Conservation (phyloP, 2,113 vertebrate genomes). For the Syngnathus floridae region DNA sequence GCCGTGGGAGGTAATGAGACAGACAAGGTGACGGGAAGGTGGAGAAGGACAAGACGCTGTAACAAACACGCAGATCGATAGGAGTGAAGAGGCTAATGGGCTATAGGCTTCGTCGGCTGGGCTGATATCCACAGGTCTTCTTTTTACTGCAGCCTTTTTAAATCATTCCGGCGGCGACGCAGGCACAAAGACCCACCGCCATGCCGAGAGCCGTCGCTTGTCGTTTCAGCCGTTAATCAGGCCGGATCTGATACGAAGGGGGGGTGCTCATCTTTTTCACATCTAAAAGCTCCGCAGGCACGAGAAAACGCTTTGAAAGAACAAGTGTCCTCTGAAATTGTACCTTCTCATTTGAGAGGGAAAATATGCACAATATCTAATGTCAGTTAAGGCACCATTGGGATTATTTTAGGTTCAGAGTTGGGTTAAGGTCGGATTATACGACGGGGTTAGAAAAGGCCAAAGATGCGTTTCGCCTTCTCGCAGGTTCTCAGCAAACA, state of each 20-base stretch:
- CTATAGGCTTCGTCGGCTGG: not conserved
- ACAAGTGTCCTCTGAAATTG: not conserved
- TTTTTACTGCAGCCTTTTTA: constrained; percentile 18
- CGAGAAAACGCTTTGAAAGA: not conserved
- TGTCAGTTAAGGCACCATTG: no score
- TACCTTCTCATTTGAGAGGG: not conserved
- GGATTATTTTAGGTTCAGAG: no score
- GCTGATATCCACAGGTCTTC: constrained; percentile 39
- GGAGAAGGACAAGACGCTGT: constrained; percentile 2
- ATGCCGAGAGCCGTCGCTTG: constrained; percentile 40
- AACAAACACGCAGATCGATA: constrained; percentile 12
- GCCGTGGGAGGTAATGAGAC: constrained; percentile 19
- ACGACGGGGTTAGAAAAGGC: not conserved
- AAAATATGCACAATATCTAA: not conserved
- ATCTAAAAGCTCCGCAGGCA: constrained; percentile 37
- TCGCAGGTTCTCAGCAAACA: constrained; percentile 33
- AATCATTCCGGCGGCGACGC: constrained; percentile 46
- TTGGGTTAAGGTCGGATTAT: not conserved
- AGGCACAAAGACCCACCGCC: constrained; percentile 41
- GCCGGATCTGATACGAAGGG: constrained; percentile 37
- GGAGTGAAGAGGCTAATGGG: constrained; percentile 20
- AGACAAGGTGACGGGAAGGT: constrained; percentile 7
- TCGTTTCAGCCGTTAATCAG: constrained; percentile 62
- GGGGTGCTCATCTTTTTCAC: constrained; percentile 13
- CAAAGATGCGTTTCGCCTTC: not conserved